These are phyloP conservation scores for Carettochelys insculpta DNA, from an alignment of 2,113 vertebrate species.

Conservation along the genomic window DNA sequence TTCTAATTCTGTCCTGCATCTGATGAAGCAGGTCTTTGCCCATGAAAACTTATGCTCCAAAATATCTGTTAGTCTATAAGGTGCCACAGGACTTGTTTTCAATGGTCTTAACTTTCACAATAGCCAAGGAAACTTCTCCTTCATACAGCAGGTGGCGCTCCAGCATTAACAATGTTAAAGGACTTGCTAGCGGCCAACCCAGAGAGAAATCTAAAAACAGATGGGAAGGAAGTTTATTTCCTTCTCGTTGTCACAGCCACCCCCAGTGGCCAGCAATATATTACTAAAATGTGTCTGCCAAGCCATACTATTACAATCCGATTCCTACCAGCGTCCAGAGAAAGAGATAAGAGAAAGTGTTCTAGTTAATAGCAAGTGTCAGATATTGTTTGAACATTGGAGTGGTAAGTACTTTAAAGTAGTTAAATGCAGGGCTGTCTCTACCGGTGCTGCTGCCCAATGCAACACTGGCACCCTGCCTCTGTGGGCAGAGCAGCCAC, in stretches of 20 bases:
- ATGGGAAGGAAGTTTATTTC: accelerated
- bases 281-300: accelerated
- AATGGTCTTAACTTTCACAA: no score
- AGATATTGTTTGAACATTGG: neutral
- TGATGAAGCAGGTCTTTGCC: no score
- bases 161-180: accelerated
- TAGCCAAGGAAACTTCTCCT: accelerated
- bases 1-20: neutral
- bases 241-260: neutral
- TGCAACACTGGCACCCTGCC: no score
- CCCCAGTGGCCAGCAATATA: accelerated
- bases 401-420: neutral
- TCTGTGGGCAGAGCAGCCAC: no score
- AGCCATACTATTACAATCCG: accelerated
- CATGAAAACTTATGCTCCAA: no score
- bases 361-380: neutral
- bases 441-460: no score
- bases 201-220: accelerated
- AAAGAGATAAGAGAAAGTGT: neutral
- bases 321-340: neutral
- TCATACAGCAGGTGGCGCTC: neutral
- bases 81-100: no score
- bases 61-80: no score
- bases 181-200: accelerated
- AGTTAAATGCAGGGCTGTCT: neutral